Conservation (phyloP, 2,113 vertebrate species). For the Verasper variegatus region DNA sequence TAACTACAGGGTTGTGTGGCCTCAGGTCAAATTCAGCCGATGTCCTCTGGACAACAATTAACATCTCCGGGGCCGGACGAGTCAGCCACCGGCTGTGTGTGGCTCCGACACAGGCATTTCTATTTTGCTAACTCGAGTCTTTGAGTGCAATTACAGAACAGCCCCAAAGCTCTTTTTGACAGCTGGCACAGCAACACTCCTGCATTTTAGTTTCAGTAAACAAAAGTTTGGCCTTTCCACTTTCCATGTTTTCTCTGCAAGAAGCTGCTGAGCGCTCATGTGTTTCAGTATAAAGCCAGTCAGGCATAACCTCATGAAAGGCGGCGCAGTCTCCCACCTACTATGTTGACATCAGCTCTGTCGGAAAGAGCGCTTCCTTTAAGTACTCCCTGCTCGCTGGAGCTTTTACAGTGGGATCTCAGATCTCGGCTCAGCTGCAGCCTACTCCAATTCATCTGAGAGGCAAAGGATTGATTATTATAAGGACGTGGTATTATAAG, state of each 20-base stretch:
- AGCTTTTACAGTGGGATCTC: slow-evolving; percentile 6
- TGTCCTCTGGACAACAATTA: slow-evolving; percentile 57
- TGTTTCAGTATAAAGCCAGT: slow-evolving; percentile 16
- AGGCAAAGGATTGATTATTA: slow-evolving; percentile 11
- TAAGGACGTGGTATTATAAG: slow-evolving; percentile 11
- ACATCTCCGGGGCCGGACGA: slow-evolving; percentile 38
- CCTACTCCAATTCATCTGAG: slow-evolving; percentile 10
- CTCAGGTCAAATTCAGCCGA: slow-evolving; percentile 54
- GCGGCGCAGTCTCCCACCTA: slow-evolving; percentile 1
- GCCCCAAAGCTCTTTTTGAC: slow-evolving; percentile 50
- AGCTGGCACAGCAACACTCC: slow-evolving; percentile 44
- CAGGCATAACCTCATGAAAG: slow-evolving; percentile 21
- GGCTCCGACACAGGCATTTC: slow-evolving; percentile 20
- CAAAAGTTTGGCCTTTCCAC: slow-evolving; percentile 30
- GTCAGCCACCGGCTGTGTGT: slow-evolving; percentile 10
- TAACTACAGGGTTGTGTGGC: slow-evolving; percentile 32
- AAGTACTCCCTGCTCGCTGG: not conserved
- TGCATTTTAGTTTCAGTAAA: slow-evolving; percentile 27
- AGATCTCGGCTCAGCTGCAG: slow-evolving; percentile 17
- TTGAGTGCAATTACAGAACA: slow-evolving; percentile 55
- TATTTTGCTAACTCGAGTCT: slow-evolving; percentile 47
- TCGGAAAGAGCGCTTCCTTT: slow-evolving; percentile 1
- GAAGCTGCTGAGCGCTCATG: slow-evolving; percentile 5
- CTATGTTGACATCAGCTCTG: slow-evolving; percentile 35
- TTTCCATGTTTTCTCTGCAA: not conserved